Base-by-base conservation (phyloP, 2,113 vertebrate species). In the Tragelaphus strepsiceros region DNA sequence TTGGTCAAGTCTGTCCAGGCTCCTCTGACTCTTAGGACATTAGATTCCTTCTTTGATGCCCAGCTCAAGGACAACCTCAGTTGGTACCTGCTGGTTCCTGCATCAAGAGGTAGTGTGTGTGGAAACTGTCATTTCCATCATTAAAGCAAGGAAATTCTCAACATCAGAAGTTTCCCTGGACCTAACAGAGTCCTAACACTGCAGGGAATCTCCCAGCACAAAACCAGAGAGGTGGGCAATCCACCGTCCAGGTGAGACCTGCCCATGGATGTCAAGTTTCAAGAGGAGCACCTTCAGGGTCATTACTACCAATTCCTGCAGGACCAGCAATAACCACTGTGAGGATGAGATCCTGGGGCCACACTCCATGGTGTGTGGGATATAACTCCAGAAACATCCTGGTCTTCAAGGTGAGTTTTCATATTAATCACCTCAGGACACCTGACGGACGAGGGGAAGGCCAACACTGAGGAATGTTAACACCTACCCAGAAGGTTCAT, bases 21-120 rank as follows among this genome's bases (percentile, higher is more conserved):
- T 49, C 77, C 43, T 49, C 24, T 78, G 7, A 46, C 26, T 9
- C 77, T 28, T 26, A 17, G 43, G 77, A 30, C 26, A 10, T 17
- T 30, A 0, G 14, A 49, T 30, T 49, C 0, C 77, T 49, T 0
- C 43, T 80, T 17, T 7, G 1, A 17, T 7, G 5, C 14, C 49
- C 43, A 80, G 4, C 7, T 28, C 77, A 30, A 16, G 26, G 26
- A 17, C 6, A 28, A 5, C 26, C 77, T 80, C 43, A 30, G 39
- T 7, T 28, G 14, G 7, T 9, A 30, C 24, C 62, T 49, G 24
- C 43, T 78, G 43, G 14, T 7, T 78, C 2, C 4, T 46, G 39
- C 24, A 78, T 26, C 39, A 46, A 78, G 32, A 21, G n/a, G 17
- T 35, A 71, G 7, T 10, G 9, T 21, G n/a, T 39, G 2, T 74